A percentile compares a stretch with the other conserved stretches of the same genome.
These are phyloP conservation scores for Nanorana parkeri DNA, from an alignment of 2,113 vertebrate genomes.

Conservation along the genomic window DNA sequence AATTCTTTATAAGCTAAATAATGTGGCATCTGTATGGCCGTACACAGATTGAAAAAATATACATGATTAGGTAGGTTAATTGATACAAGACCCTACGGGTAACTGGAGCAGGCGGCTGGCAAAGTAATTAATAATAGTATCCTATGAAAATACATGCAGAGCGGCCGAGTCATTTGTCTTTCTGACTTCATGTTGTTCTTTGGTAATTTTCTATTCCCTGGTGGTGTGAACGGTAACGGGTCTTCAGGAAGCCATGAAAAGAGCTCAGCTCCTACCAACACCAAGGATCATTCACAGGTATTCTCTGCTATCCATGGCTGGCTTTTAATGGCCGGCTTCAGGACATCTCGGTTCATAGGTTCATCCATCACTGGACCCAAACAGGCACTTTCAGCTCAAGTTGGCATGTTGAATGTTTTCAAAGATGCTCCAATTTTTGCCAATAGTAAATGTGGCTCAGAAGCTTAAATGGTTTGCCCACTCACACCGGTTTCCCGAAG, in stretches of 20 bases:
- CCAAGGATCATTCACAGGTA: no score
- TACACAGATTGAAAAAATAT: slow-evolving; percentile 2
- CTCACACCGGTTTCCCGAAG: no score
- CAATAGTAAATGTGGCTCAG: no score
- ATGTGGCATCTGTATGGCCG: not conserved
- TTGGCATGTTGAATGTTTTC: no score
- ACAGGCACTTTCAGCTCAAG: no score
- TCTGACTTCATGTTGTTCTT: slow-evolving; percentile 39
- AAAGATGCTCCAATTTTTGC: no score
- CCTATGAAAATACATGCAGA: slow-evolving; percentile 30
- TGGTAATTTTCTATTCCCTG: slow-evolving; percentile 35
- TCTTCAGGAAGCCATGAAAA: not conserved
- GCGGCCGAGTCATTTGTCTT: slow-evolving; percentile 14
- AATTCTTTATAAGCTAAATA: not conserved
- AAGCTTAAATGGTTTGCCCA: no score
- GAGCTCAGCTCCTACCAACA: no score
- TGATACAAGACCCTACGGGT: not conserved
- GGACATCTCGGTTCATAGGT: no score
- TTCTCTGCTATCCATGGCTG: no score
- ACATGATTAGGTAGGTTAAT: not conserved
- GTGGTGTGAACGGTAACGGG: not conserved
- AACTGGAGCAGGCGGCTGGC: not conserved
- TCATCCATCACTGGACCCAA: no score
- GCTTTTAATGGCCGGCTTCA: no score
- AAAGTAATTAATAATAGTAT: slow-evolving; percentile 23